Percentiles rank a stretch among this genome's conserved stretches.
phyloP scores from a whole-genome alignment of 92 coral and sea anemone species.

The Epizoanthus rinbou region DNA sequence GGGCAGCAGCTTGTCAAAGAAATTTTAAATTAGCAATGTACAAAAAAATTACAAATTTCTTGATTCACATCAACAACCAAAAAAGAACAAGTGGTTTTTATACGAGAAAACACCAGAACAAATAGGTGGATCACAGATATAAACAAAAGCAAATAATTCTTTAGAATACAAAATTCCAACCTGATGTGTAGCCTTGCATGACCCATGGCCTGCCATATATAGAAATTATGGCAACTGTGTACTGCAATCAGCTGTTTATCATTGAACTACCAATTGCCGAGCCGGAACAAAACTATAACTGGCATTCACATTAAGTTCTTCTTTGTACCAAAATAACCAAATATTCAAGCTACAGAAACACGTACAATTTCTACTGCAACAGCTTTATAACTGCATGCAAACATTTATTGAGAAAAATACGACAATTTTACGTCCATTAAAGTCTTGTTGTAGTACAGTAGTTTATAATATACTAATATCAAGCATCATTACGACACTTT shows the following conservation, averaged over 20 bases:
- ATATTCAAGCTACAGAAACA: no score
- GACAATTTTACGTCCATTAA: no score
- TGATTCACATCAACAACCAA: no score
- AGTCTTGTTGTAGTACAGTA: no score
- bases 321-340: neutral
- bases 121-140: neutral
- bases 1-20: no score
- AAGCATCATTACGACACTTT: neutral
- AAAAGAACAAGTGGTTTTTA: no score
- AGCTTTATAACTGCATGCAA: neutral
- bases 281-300: neutral
- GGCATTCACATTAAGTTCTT: conserved; percentile 7
- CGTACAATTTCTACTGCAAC: neutral
- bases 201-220: conserved; percentile 21
- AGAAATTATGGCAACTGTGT: neutral
- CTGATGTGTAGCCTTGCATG: neutral
- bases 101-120: neutral
- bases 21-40: no score
- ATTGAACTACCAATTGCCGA: neutral
- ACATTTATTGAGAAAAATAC: neutral
- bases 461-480: no score
- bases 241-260: conserved; percentile 21
- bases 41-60: no score
- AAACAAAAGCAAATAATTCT: neutral
- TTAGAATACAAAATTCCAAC: conserved; percentile 11